These are phyloP conservation scores for Microplitis demolitor DNA, from an alignment of 1,140 invertebrate species.

Conservation along the genomic window DNA sequence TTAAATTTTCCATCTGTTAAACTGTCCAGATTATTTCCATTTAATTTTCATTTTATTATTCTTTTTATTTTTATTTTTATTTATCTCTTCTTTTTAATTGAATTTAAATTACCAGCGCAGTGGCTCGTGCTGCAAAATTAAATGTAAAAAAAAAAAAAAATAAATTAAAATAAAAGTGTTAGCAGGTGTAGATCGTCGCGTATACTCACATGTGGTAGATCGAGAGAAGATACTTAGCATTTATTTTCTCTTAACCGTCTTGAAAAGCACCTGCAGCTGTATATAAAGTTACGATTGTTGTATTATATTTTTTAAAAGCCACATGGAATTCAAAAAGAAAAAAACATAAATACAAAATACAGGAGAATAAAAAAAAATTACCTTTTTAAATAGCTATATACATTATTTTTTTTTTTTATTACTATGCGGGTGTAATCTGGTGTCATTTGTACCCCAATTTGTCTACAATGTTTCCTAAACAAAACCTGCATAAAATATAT, in stretches of 20 bases:
- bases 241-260: neutral
- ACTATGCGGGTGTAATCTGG: slow-evolving; percentile 22
- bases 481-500: neutral
- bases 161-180: no score
- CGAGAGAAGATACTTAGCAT: neutral
- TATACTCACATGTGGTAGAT: neutral
- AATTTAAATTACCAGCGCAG: no score
- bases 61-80: no score
- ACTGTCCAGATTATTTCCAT: no score
- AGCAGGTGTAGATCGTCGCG: neutral
- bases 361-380: neutral
- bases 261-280: neutral
- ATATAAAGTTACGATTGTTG: neutral
- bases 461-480: neutral
- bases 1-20: no score
- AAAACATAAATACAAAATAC: no score
- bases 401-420: neutral
- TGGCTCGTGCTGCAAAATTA: neutral
- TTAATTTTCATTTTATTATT: no score
- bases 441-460: neutral
- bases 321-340: no score
- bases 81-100: no score
- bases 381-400: neutral
- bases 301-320: neutral
- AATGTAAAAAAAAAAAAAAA: neutral